Evolutionary conservation across 2,888 invertebrate genomes (phyloP).

Genomic region (Eristalis pertinax): DNA sequence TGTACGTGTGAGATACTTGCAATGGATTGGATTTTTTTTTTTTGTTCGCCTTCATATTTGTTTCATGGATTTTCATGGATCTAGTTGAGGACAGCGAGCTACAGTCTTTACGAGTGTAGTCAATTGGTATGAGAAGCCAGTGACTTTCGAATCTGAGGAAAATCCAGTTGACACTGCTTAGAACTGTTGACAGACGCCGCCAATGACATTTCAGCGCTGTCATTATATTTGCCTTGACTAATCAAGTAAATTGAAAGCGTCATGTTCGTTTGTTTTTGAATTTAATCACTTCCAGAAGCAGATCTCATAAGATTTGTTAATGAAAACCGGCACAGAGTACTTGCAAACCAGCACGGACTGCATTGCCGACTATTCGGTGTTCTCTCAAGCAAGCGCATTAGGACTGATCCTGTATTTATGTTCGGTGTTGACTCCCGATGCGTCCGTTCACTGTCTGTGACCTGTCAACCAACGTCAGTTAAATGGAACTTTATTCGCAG

Average conservation of each 20-base stretch:
- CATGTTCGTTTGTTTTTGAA: neutral
- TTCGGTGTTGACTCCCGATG: too few species aligned
- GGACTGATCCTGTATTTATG: too few species aligned
- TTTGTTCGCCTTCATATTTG: too few species aligned
- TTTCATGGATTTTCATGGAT: too few species aligned
- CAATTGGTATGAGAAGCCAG: neutral
- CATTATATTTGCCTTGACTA: neutral
- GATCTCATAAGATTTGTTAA: neutral
- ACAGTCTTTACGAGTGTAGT: neutral
- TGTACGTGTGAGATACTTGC: slow-evolving; percentile 2
- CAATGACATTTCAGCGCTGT: neutral
- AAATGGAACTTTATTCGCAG: too few species aligned
- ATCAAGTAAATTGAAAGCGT: neutral
- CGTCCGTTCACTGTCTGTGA: too few species aligned
- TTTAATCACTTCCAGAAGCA: neutral
- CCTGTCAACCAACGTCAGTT: too few species aligned
- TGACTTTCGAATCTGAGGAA: neutral
- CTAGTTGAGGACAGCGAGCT: neutral
- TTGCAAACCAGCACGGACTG: too few species aligned
- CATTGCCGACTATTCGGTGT: too few species aligned
- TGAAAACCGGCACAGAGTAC: neutral
- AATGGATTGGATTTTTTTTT: slow-evolving; percentile 4
- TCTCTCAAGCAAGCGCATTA: too few species aligned
- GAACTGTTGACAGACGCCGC: neutral
- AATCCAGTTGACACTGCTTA: neutral